phyloP scores from a whole-genome alignment of 2,113 vertebrate species.

The Laticauda laticaudata region DNA sequence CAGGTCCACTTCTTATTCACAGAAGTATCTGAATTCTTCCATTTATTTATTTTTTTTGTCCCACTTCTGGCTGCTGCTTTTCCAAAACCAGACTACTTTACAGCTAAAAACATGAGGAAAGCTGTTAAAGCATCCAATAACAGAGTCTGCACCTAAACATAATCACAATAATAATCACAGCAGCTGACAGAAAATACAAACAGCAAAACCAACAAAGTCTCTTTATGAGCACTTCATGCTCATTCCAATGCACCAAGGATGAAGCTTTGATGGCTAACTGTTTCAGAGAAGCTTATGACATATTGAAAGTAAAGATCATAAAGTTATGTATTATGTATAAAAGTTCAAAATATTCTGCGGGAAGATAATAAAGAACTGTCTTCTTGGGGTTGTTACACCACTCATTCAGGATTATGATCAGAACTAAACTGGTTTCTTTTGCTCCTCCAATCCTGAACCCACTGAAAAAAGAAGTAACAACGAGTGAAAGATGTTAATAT shows the following conservation, averaged over 20 bases:
- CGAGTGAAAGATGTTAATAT: neutral
- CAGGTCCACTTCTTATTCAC: neutral
- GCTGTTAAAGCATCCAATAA: neutral
- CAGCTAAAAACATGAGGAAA: neutral
- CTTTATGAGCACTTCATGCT: neutral
- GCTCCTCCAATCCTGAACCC: neutral
- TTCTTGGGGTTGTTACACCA: neutral
- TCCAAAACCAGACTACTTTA: neutral
- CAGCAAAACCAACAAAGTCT: neutral
- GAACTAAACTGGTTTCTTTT: neutral
- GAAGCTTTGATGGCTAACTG: neutral
- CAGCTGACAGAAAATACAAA: neutral
- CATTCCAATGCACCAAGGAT: neutral
- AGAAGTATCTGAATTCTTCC: neutral
- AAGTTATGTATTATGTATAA: neutral
- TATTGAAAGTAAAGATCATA: neutral
- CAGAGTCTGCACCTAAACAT: neutral
- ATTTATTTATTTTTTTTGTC: neutral
- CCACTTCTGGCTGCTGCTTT: neutral
- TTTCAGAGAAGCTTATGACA: neutral
- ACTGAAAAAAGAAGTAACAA: neutral
- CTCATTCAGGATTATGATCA: neutral
- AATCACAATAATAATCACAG: neutral
- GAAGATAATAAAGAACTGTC: neutral
- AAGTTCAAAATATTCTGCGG: neutral